Conservation (phyloP, 2,888 invertebrate species). For the Ceramica pisi region DNA sequence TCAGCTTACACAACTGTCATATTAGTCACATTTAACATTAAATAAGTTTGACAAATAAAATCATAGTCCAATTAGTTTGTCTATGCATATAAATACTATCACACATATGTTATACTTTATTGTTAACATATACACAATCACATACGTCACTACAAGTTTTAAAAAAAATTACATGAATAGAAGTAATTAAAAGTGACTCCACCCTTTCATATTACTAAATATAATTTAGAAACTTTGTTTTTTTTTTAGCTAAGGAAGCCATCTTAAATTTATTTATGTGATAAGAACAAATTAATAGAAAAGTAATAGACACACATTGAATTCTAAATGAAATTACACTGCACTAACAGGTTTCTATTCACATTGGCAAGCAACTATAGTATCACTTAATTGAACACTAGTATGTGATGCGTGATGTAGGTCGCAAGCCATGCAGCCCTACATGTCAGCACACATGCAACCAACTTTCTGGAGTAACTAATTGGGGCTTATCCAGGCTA, state of each 20-base stretch:
- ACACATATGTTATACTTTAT: constrained; percentile 1
- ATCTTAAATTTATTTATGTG: background rate
- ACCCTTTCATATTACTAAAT: constrained; percentile 19
- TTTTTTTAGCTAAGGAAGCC: background rate
- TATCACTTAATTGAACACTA: constrained; percentile 63
- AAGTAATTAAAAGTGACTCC: background rate
- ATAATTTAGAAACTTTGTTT: constrained; percentile 1
- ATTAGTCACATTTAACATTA: background rate
- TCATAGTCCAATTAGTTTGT: background rate
- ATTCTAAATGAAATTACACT: constrained; percentile 16
- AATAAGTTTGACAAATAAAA: constrained; percentile 3
- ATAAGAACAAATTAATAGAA: background rate
- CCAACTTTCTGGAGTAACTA: constrained; percentile 27
- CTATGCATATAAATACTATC: constrained; percentile 12
- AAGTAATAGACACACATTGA: background rate
- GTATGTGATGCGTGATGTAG: constrained; percentile 54
- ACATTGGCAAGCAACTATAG: constrained; percentile 50
- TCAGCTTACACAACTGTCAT: constrained; percentile 33
- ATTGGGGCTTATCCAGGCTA: constrained; percentile 12
- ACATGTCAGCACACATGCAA: constrained; percentile 31
- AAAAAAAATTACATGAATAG: background rate
- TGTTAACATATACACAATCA: constrained; percentile 23
- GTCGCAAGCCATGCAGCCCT: constrained; percentile 52
- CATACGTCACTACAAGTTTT: background rate
- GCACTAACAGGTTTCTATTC: constrained; percentile 60